Base-by-base conservation (phyloP, 2,797 vertebrate genomes). In the Odontamblyopus lacepedii region DNA sequence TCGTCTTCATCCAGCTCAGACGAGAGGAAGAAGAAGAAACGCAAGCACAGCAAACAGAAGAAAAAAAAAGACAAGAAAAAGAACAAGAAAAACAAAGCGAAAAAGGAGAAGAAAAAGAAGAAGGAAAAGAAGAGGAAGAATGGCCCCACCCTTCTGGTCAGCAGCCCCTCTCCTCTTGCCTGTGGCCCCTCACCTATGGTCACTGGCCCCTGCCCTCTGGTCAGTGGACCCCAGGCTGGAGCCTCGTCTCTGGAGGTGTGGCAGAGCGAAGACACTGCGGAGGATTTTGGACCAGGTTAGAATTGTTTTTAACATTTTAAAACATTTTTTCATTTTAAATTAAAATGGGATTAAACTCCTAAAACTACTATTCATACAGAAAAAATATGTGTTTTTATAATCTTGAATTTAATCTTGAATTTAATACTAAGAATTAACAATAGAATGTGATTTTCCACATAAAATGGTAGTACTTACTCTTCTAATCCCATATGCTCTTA, bases 211-310 rank as follows among this genome's bases (percentile, higher is more conserved):
- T 16, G 1, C 18, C 15, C 15, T 5, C 6, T 35, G 16, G 16
- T 41, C 18, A 12, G 18, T 23, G 62, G 35, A 2, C 35, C 62
- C 5, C 4, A 6, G 35, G 23, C 81, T 0, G 73, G 87, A 41
- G 88, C 94, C 0, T 92, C 95, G 1, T 95, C 83, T 0, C 85
- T 97, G 83, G 95, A 96, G 78, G 94, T 95, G 85, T 97, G 96
- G 95, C 95, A 96, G 88, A 93, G 89, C 69, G 94, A 97, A 0
- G 85, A 95, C 0, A 81, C 66, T 19, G 88, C 88, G 0, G 83
- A 71, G 71, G 97, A 96, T 44, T 87, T 93, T 0, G 97, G 95
- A 30, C 97, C 97, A 87, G 96, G 96, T 98, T 81, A 81, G 0
- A 77, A 26, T n/a, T 81, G 4, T 30, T 6, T 16, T 60, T 29